Evolutionary conservation across 2,888 invertebrate genomes (phyloP), one percentile per base, ranked within the genome.

Genomic region (Tupiocoris notatus): DNA sequence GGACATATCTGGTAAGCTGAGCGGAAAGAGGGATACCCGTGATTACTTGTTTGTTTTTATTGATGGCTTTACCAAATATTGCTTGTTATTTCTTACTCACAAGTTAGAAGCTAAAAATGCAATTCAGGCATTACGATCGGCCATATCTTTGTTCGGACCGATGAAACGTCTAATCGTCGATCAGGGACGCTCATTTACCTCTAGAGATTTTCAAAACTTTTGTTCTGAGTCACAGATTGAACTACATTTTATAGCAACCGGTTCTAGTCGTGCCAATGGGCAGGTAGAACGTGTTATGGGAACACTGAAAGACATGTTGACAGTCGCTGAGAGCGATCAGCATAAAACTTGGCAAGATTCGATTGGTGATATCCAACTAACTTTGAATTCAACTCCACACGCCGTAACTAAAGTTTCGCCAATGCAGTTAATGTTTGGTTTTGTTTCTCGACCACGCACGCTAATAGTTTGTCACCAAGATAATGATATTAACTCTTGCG

Each of bases 41-140:
- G 82, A 82, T 75, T 82, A 82, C 65, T 78, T 81, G 7, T 76
- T 80, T 57, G 82, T 82, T 0, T 24, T 81, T 2, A 77, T 82
- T 0, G 82, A 82, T 57, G 80, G 62, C 1, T 73, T 73, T 57
- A 63, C 63, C 20, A 73, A 73, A 20, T 73, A 20, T 57, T 63
- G 63, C 18, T 23, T 73, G 9, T 54, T 73, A 17, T n/a, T n/a
- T 21, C 25, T 56, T 2, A 64, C 73, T 1, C 79, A 81, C 81
- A 82, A 39, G 39, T 81, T 83, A 80, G 80, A 82, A 65, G 64
- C 80, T 0, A 23, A 56, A 0, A 81, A 77, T 66, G 77, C 71
- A 6, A 79, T 80, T 64, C 25, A 64, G 58, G 78, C 79, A 16
- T 20, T 80, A 1, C 63, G 76, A 24, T 54, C 56, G 12, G 18